These are phyloP conservation scores for Ricordea florida DNA, from an alignment of 92 coral and sea anemone genomes.

Conservation along the genomic window DNA sequence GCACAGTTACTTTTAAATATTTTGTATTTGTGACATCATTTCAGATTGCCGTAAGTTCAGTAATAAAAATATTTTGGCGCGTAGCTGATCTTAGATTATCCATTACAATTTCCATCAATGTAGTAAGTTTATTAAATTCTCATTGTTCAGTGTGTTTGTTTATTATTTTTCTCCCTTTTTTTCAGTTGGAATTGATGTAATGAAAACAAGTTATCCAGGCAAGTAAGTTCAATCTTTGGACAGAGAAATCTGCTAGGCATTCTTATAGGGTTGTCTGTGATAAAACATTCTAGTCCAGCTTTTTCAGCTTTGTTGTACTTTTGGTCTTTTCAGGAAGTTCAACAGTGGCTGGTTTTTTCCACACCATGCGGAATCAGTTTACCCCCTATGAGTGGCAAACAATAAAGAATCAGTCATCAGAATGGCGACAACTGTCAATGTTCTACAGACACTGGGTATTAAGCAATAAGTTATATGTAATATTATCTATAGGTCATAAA, in stretches of 20 bases:
- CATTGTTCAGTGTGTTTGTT: background rate
- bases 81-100: too few relatives aligned
- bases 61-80: too few relatives aligned
- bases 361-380: constrained; percentile 93
- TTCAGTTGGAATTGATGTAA: constrained; percentile 92
- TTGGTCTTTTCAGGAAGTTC: constrained; percentile 55
- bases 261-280: too few relatives aligned
- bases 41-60: too few relatives aligned
- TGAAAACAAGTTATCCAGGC: constrained; percentile 91
- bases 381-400: constrained; percentile 86
- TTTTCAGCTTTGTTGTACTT: too few relatives aligned
- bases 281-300: too few relatives aligned
- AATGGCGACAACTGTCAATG: constrained; percentile 89
- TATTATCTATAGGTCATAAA: too few relatives aligned
- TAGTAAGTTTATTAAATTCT: too few relatives aligned
- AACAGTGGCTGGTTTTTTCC: constrained; percentile 75
- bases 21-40: too few relatives aligned
- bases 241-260: background rate
- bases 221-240: background rate
- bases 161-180: background rate
- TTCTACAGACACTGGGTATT: constrained; percentile 97
- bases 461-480: background rate
- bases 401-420: constrained; percentile 64
- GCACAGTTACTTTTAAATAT: too few relatives aligned
- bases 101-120: too few relatives aligned